Evolutionary conservation across 2,888 invertebrate genomes (phyloP), one percentile per base, ranked within the genome.

Genomic region (Pycnomerus fuliginosus): DNA sequence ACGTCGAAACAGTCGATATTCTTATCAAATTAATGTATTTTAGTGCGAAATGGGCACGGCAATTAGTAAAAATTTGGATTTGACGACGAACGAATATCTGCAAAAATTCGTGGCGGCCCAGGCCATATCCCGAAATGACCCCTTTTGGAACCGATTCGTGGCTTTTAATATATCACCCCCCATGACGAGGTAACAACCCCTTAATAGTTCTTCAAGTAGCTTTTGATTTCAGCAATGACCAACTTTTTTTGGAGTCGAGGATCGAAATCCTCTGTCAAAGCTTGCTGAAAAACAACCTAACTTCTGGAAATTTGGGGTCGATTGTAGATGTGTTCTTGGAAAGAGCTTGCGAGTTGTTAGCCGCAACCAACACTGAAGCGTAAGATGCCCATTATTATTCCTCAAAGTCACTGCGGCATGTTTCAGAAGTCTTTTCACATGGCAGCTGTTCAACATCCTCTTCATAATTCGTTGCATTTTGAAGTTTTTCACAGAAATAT

Each of bases 361-460:
- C 87, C 0, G 85, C 94, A 2, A 86, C 90, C 3, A 89, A 90
- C 64, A 87, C 88, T 68, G 90, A 95, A 68, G 90, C 91, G 94
- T 94, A 75, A 77, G 82, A 74, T 30, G 20, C 2, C 73, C 5
- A 24, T 39, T 25, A 16, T 41, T 16, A 4, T n/a, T 37, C n/a
- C 20, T 35, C 16, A 20, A 41, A 27, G n/a, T n/a, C n/a, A n/a
- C n/a, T 28, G n/a, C 3, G 22, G 10, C 53, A 60, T 43, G 54
- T 78, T 78, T 41, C 66, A 86, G 86, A 61, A 80, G 81, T 55
- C 76, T 85, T 60, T 84, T 93, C 59, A 87, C 90, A 35, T 96
- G 95, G 93, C 96, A 97, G 71, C 87, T 92, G 0, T 92, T 89
- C 72, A 98, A 98, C 73, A 89, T 92, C 0, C 72, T 99, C 31